These are phyloP conservation scores for Merops nubicus DNA, from an alignment of 2,113 vertebrate genomes.

Conservation along the genomic window DNA sequence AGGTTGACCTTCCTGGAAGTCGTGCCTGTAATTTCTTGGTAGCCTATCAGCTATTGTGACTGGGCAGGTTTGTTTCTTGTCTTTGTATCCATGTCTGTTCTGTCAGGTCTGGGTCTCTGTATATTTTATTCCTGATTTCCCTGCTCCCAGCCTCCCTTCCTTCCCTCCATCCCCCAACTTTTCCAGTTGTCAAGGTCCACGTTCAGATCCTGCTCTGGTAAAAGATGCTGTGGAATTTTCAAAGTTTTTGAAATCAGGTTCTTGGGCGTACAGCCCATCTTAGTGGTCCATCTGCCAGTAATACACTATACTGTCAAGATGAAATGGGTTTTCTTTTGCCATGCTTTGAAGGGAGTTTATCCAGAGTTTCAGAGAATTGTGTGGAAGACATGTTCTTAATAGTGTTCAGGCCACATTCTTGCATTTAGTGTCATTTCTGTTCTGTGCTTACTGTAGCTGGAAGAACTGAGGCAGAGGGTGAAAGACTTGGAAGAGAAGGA, in stretches of 20 bases:
- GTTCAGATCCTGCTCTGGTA: background rate
- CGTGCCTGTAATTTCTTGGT: background rate
- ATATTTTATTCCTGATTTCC: background rate
- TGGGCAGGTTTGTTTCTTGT: background rate
- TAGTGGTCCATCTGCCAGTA: background rate
- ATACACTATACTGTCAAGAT: background rate
- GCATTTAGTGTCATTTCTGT: background rate
- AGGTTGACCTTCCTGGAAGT: background rate
- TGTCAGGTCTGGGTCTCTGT: background rate
- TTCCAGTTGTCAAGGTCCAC: background rate
- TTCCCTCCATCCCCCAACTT: rapidly evolving
- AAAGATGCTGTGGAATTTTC: background rate
- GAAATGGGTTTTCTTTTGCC: background rate
- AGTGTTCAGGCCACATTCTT: background rate
- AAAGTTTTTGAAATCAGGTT: background rate
- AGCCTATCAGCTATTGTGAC: background rate
- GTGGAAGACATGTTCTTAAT: background rate
- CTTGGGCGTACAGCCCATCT: background rate
- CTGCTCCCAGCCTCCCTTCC: background rate
- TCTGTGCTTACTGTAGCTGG: conserved; percentile 76
- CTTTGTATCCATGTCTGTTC: background rate
- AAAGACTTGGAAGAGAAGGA: conserved; percentile 94
- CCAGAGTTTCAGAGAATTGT: background rate
- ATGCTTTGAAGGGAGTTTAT: background rate
- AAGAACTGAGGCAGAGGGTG: conserved; percentile 90